Evolutionary conservation across 2,113 vertebrate species (phyloP), one percentile per base, ranked within the genome.

Genomic region (Eulemur rufifrons): DNA sequence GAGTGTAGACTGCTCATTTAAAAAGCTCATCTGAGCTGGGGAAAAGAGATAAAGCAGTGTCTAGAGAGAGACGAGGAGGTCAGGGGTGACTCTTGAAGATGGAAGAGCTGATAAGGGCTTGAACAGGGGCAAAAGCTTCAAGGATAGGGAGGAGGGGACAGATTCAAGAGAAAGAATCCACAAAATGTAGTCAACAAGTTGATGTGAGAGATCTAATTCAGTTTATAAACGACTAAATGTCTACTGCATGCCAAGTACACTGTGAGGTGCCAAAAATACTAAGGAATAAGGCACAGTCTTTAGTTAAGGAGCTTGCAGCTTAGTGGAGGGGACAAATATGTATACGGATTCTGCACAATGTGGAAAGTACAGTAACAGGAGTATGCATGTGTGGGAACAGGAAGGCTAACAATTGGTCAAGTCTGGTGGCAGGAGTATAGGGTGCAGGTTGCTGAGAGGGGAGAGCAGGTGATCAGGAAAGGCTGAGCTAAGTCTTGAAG

Each of bases 391-490:
- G 29, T 87, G 21, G 17, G 63, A 47, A 91, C 29, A 83, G 76
- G 37, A 90, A 69, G 50, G 14, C 32, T 39, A 86, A 47, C 64
- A 20, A 25, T 15, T 39, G 37, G 20, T 18, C 39, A 39, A 88
- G n/a, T 39, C 14, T 61, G 17, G 32, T 56, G 42, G 20, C 78
- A 37, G 56, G 50, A 61, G 12, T 68, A 13, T 73, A 88, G 34
- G 56, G 42, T 74, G 10, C 23, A 45, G 91, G 39, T 78, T 78
- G 71, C 25, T 85, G 84, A 87, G n/a, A 81, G 63, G 50, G 29
- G 54, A 66, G 23, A 97, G 34, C 42, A 66, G 82, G 59, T 80
- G 77, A 66, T 74, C 50, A 89, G 83, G 42, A 88, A 97, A 87
- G n/a, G 52, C 77, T 85, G 83, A 21, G 34, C 42, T 89, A 94